Base-by-base conservation (phyloP, 2,888 invertebrate genomes). In the Cancer borealis region DNA sequence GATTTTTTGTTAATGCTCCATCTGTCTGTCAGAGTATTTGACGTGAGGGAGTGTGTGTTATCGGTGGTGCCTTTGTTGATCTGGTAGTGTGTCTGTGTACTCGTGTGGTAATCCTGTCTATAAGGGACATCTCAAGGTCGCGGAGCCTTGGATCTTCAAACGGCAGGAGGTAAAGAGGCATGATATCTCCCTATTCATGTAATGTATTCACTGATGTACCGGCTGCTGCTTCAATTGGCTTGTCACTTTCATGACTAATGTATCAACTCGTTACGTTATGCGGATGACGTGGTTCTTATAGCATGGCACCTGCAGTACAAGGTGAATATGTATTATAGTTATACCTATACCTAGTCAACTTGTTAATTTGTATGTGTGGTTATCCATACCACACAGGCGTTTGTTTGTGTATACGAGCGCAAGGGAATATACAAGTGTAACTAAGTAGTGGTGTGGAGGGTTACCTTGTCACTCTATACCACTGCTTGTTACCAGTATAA, bases 261-360 rank as follows among this genome's bases (percentile, higher is more conserved):
- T n/a, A 73, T 73, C 73, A 73, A 26, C 26, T 73, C 73, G 26
- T 73, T 73, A 73, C 73, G 73, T 73, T 73, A 73, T 73, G n/a
- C 5, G 73, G 73, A 26, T 73, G 73, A 26, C 73, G 26, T n/a
- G 26, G 73, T 26, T 8, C n/a, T n/a, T n/a, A 14, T 12, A 3
- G 54, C 3, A 3, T 73, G n/a, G 21, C 73, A 21, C 73, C 26
- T n/a, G 8, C 26, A 26, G 73, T 10, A 3, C 73, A n/a, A 26
- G 54, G 14, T 54, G 54, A 54, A 14, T 14, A 3, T 12, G 49
- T 49, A 10, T 14, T 14, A 54, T 14, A 54, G 54, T 54, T 54
- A 54, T 54, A 14, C 54, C 54, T 54, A 14, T 39, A 54, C 54
- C 8, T 54, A 8, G 14, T 54, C 54, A 14, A 54, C 54, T 39